phyloP scores from a whole-genome alignment of 2,113 vertebrate genomes.

The Motacilla tschutschensis region DNA sequence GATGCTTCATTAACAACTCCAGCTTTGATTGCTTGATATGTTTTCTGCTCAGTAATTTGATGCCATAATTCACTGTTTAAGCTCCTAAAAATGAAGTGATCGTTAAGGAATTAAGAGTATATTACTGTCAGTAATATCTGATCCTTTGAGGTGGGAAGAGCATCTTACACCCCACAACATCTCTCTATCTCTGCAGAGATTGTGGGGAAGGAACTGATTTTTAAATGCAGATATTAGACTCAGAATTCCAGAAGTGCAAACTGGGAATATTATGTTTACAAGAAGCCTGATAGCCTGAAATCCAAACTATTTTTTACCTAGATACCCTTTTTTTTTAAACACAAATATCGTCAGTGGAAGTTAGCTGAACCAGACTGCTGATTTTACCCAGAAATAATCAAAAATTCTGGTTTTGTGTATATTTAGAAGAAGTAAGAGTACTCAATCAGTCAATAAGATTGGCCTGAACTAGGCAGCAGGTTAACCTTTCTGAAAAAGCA shows the following conservation, averaged over 20 bases:
- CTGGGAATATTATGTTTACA: slow-evolving; percentile 20
- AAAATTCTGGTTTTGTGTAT: neutral
- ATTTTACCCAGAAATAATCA: slow-evolving; percentile 6
- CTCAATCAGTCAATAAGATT: neutral
- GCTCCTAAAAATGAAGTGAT: slow-evolving; percentile 50
- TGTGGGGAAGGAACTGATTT: neutral
- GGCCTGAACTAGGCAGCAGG: neutral
- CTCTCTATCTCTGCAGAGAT: neutral
- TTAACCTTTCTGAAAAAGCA: neutral
- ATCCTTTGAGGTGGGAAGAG: slow-evolving; percentile 35
- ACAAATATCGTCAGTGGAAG: neutral
- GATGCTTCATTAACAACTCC: neutral
- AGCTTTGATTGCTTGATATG: slow-evolving; percentile 50
- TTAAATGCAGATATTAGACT: slow-evolving; percentile 1
- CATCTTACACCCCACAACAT: neutral
- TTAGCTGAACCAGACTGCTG: neutral
- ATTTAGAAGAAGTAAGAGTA: neutral
- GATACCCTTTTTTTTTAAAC: neutral
- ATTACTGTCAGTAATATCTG: slow-evolving; percentile 27
- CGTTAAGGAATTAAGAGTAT: slow-evolving; percentile 42
- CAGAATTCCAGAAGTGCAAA: slow-evolving; percentile 17
- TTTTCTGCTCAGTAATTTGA: slow-evolving; percentile 44
- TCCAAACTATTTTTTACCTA: neutral
- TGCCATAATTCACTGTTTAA: slow-evolving; percentile 50
- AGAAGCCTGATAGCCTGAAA: slow-evolving; percentile 11